Conservation (phyloP, 2,113 vertebrate species). For the Gopherus evgoodei region DNA sequence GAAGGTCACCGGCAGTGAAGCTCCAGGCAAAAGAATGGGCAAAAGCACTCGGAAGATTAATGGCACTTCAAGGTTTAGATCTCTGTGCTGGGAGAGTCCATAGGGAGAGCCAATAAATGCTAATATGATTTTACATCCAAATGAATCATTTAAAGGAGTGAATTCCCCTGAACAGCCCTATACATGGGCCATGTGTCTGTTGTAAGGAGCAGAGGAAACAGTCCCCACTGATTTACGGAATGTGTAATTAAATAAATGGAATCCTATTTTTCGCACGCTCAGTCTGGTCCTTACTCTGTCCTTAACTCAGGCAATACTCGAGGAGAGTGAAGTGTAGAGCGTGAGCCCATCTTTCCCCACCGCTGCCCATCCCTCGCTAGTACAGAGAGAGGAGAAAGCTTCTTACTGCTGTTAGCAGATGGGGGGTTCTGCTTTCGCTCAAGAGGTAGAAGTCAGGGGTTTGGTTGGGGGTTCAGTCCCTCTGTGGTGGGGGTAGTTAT, state of each 20-base stretch:
- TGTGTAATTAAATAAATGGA: background rate
- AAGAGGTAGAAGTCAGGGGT: background rate
- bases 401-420: background rate
- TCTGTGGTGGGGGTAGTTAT: background rate
- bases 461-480: background rate
- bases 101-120: constrained; percentile 16
- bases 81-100: constrained; percentile 39
- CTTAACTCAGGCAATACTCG: background rate
- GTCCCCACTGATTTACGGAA: background rate
- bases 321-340: background rate
- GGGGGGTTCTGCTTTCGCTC: background rate
- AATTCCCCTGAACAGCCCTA: background rate
- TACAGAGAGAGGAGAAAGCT: background rate
- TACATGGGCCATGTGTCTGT: rapidly evolving
- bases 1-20: constrained; percentile 59
- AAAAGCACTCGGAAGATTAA: constrained; percentile 45
- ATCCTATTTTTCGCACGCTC: background rate
- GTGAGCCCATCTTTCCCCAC: background rate
- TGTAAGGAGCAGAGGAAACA: background rate
- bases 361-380: no score
- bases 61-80: constrained; percentile 41
- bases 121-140: constrained; percentile 48
- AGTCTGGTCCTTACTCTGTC: background rate
- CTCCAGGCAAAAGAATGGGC: rapidly evolving
- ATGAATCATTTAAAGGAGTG: background rate